phyloP scores from a whole-genome alignment of 2,888 invertebrate genomes.

The Caenorhabditis panamensis region DNA sequence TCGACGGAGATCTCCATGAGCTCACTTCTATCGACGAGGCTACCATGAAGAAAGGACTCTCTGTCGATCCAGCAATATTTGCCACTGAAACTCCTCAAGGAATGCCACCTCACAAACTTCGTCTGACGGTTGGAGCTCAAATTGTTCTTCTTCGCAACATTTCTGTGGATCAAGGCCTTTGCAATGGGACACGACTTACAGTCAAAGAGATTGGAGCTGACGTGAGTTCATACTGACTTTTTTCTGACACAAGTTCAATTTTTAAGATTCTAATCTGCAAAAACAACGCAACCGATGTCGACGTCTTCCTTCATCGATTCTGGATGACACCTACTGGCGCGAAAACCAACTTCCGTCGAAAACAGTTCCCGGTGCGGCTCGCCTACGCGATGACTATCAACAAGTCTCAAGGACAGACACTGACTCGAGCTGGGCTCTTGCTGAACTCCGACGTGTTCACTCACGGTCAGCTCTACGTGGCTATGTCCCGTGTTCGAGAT shows the following conservation, averaged over 20 bases:
- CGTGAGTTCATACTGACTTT: background rate
- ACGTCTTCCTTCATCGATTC: background rate
- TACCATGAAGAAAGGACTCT: background rate
- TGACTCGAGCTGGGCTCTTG: too few species aligned
- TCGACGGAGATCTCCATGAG: too few species aligned
- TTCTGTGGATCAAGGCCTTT: constrained; percentile 26
- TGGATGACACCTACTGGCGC: too few species aligned
- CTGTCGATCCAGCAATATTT: background rate
- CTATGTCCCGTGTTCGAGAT: too few species aligned
- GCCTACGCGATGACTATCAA: too few species aligned
- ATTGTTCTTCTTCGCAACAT: constrained; percentile 29
- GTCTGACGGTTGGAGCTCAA: constrained; percentile 31
- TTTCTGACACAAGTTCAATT: background rate
- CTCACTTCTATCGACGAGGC: too few species aligned
- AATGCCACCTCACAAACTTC: constrained; percentile 18
- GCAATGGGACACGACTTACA: constrained; percentile 38
- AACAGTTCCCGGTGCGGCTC: background rate
- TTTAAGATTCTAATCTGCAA: background rate
- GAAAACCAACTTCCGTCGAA: background rate
- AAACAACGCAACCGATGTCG: background rate
- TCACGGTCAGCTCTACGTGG: too few species aligned
- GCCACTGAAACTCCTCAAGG: background rate
- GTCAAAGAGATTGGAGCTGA: background rate
- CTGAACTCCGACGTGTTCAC: too few species aligned
- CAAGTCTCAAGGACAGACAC: too few species aligned